Percentiles rank a stretch among this genome's conserved stretches.
phyloP scores from a whole-genome alignment of 1,140 invertebrate species.

The Drosophila mauritiana region DNA sequence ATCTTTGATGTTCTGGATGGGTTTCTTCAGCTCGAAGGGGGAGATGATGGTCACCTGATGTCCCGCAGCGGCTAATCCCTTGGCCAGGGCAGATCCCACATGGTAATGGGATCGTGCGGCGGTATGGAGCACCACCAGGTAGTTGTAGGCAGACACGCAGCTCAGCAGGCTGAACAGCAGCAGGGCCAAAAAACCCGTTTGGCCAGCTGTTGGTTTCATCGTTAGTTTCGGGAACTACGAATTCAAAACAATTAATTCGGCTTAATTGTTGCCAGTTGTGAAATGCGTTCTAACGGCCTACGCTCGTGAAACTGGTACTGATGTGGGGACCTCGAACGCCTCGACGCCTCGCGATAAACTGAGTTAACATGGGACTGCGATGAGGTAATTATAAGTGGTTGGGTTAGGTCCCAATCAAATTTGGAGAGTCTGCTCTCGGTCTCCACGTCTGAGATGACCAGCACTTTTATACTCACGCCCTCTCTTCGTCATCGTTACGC shows the following conservation, averaged over 20 bases:
- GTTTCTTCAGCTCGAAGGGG: constrained; percentile 85
- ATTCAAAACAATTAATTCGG: constrained; percentile 11
- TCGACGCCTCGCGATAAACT: constrained; percentile 33
- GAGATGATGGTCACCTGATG: constrained; percentile 87
- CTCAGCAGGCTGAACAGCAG: constrained; percentile 55
- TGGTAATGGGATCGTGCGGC: constrained; percentile 86
- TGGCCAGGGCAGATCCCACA: constrained; percentile 86
- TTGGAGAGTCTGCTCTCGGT: background rate
- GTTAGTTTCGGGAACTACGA: background rate
- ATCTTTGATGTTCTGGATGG: constrained; percentile 86
- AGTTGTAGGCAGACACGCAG: constrained; percentile 65
- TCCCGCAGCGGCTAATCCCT: constrained; percentile 86
- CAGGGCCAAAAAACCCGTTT: constrained; percentile 51
- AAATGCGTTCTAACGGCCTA: constrained; percentile 6
- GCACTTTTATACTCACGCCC: too few relatives aligned
- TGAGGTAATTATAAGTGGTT: constrained; percentile 41
- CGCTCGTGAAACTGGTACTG: background rate
- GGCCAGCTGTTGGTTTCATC: constrained; percentile 21
- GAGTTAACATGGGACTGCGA: constrained; percentile 10
- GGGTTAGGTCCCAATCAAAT: constrained; percentile 7
- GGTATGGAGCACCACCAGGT: constrained; percentile 85
- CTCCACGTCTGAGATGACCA: background rate
- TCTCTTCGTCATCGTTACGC: constrained; percentile 12
- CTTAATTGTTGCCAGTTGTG: constrained; percentile 9
- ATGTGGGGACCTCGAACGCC: background rate